Conservation (phyloP, 2,888 invertebrate species). For the Pyrgus malvae region DNA sequence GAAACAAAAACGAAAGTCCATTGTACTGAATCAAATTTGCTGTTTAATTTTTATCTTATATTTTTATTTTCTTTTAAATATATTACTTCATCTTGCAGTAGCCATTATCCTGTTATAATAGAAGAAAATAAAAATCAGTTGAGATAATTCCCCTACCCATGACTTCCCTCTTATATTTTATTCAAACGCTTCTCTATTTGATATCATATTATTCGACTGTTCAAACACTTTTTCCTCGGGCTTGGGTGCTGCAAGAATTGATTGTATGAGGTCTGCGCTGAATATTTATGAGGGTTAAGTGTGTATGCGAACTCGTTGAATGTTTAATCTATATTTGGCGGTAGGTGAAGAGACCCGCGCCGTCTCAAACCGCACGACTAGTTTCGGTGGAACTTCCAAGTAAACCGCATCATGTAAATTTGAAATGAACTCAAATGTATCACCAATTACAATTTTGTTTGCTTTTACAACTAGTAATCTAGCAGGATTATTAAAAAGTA, state of each 20-base stretch:
- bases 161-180: slow-evolving; percentile 53
- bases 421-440: slow-evolving; percentile 4
- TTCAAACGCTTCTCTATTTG: slow-evolving; percentile 65
- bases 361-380: slow-evolving; percentile 29
- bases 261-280: slow-evolving; percentile 73
- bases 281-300: slow-evolving; percentile 81
- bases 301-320: slow-evolving; percentile 78
- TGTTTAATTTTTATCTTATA: too few relatives aligned
- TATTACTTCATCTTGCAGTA: too few relatives aligned
- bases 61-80: too few relatives aligned
- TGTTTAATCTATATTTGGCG: slow-evolving; percentile 76
- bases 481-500: background rate
- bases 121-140: slow-evolving; percentile 18
- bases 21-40: too few relatives aligned
- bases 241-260: slow-evolving; percentile 69
- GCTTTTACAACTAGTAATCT: background rate
- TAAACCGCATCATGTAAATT: slow-evolving; percentile 27
- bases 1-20: too few relatives aligned
- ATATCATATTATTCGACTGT: slow-evolving; percentile 68
- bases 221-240: slow-evolving; percentile 68
- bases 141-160: slow-evolving; percentile 11
- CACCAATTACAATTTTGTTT: background rate
- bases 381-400: slow-evolving; percentile 33
- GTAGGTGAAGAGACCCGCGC: slow-evolving; percentile 44
- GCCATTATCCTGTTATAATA: too few relatives aligned